A percentile compares a stretch with the other conserved stretches of the same genome.
Conservation (phyloP, 2,888 invertebrate species). For the Limnephilus rhombicus region DNA sequence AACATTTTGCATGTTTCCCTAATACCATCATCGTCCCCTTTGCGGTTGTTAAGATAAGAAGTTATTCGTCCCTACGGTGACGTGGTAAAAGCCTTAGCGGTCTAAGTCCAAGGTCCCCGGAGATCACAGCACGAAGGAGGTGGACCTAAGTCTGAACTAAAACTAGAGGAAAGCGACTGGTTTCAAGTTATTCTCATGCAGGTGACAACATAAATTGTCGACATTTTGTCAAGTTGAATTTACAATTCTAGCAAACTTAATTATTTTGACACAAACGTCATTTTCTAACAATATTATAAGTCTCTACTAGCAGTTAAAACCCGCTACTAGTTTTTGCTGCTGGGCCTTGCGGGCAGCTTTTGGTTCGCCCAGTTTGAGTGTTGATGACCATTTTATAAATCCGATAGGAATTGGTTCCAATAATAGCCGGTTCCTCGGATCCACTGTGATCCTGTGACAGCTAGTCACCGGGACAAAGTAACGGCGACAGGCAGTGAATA, state of each 20-base stretch:
- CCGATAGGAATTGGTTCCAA: too few species aligned
- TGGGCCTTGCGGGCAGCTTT: too few species aligned
- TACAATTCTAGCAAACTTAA: background rate
- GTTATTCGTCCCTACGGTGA: constrained; percentile 65
- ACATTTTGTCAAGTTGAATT: background rate
- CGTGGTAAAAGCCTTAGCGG: constrained; percentile 62
- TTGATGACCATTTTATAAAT: too few species aligned
- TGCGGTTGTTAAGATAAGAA: constrained; percentile 66
- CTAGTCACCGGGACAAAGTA: too few species aligned
- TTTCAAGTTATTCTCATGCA: background rate
- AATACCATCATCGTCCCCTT: constrained; percentile 65
- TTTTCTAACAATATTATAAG: background rate
- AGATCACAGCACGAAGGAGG: constrained; percentile 42
- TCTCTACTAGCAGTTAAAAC: too few species aligned
- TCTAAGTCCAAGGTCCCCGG: constrained; percentile 62
- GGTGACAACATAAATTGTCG: background rate
- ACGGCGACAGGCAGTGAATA: too few species aligned
- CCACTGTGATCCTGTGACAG: too few species aligned
- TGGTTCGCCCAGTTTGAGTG: too few species aligned
- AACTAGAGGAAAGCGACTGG: background rate
- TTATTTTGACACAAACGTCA: background rate
- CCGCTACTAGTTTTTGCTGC: too few species aligned
- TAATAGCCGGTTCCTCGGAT: too few species aligned
- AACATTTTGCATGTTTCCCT: constrained; percentile 65
- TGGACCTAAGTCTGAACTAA: background rate